A percentile compares a stretch with the other conserved stretches of the same genome.
Conservation (phyloP, 1,140 invertebrate genomes). For the Lethocerus indicus region DNA sequence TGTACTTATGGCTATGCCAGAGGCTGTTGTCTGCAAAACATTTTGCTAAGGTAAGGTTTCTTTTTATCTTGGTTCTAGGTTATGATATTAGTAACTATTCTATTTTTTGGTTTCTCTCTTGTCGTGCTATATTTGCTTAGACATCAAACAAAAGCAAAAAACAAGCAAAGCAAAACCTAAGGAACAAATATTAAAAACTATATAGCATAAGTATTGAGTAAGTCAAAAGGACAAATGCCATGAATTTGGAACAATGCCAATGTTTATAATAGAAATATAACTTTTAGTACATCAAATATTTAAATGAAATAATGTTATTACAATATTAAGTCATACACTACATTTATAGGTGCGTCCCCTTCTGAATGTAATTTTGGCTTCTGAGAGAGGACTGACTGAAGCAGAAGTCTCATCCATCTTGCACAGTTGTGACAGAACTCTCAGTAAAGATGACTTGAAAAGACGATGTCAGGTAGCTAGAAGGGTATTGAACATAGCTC, state of each 20-base stretch:
- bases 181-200: background rate
- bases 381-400: conserved; percentile 64
- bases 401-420: conserved; percentile 65
- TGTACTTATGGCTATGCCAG: conserved; percentile 91
- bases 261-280: no score
- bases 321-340: no score
- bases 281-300: no score
- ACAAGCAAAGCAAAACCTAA: background rate
- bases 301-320: no score
- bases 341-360: conserved; percentile 48
- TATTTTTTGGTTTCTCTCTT: background rate
- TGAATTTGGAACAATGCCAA: no score
- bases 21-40: conserved; percentile 76
- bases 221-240: no score
- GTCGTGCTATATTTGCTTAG: background rate
- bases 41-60: conserved; percentile 47
- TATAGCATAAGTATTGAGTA: no score
- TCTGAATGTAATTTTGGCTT: conserved; percentile 73
- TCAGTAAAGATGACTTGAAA: conserved; percentile 71
- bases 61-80: background rate
- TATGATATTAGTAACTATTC: background rate
- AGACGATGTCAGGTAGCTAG: conserved; percentile 60
- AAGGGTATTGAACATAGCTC: conserved; percentile 44
- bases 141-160: background rate
- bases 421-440: conserved; percentile 58